A percentile compares a stretch with the other conserved stretches of the same genome.
These are phyloP conservation scores for Corapipo altera DNA, from an alignment of 2,113 vertebrate species.

Conservation along the genomic window DNA sequence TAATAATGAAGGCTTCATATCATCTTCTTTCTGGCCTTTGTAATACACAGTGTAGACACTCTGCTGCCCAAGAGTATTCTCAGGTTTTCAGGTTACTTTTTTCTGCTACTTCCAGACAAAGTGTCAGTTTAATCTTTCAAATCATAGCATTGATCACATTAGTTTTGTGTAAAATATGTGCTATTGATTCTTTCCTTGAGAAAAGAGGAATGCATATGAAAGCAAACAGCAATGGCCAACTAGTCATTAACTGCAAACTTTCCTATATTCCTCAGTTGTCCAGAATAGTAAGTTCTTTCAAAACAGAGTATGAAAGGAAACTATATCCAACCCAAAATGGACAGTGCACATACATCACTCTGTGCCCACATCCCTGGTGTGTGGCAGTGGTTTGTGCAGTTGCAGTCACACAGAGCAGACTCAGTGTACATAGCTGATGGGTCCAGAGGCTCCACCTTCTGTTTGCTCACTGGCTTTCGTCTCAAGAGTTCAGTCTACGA, in stretches of 20 bases:
- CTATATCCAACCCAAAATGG: not conserved
- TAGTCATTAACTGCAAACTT: not conserved
- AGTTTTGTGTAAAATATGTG: not conserved
- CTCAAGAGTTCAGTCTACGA: not conserved
- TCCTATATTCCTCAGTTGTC: not conserved
- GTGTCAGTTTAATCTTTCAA: not conserved
- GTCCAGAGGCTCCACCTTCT: not conserved
- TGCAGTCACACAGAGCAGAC: not conserved
- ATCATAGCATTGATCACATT: not conserved
- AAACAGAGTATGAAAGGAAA: not conserved
- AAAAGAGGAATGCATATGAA: not conserved
- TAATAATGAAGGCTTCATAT: not conserved
- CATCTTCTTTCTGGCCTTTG: not conserved
- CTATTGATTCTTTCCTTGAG: not conserved
- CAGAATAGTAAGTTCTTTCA: not conserved
- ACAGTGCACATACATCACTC: not conserved
- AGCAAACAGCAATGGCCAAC: not conserved
- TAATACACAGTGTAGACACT: not conserved
- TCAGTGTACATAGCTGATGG: not conserved
- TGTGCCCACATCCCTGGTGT: not conserved
- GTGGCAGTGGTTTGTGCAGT: fast-evolving
- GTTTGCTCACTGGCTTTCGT: not conserved
- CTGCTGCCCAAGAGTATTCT: not conserved
- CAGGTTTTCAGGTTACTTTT: not conserved
- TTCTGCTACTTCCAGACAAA: not conserved